These are phyloP conservation scores for Limanda limanda DNA, from an alignment of 2,113 vertebrate genomes.

Conservation along the genomic window DNA sequence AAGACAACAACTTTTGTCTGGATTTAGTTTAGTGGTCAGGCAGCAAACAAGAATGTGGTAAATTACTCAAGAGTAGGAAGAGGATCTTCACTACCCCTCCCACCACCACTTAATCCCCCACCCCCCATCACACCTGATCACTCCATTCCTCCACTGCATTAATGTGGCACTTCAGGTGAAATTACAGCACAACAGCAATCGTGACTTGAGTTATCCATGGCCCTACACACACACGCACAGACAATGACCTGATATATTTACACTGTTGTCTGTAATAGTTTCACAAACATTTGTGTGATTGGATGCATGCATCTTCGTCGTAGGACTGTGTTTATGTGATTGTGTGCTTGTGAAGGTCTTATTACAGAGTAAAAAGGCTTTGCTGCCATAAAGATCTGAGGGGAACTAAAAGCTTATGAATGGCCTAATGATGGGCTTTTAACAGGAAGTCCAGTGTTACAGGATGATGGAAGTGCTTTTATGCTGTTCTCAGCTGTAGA, in stretches of 20 bases:
- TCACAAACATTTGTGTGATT: background rate
- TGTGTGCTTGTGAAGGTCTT: constrained; percentile 3
- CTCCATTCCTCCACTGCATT: background rate
- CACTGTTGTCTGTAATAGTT: background rate
- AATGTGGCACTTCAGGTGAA: constrained; percentile 20
- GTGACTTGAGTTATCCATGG: background rate
- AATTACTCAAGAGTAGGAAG: constrained; percentile 3
- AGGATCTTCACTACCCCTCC: background rate
- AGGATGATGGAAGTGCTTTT: constrained; percentile 63
- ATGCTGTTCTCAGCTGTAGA: constrained; percentile 59
- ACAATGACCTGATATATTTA: background rate
- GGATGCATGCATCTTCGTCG: background rate
- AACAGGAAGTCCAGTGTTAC: constrained; percentile 66
- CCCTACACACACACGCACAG: constrained; percentile 1
- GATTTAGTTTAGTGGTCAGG: background rate
- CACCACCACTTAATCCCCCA: background rate
- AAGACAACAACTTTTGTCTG: background rate
- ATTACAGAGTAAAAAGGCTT: constrained; percentile 35
- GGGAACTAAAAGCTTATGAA: constrained; percentile 75
- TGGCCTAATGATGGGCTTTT: constrained; percentile 71
- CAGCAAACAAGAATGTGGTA: background rate
- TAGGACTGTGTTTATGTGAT: background rate
- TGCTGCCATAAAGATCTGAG: constrained; percentile 63
- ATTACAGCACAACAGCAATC: constrained; percentile 2
- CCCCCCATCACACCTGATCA: background rate